Evolutionary conservation across 2,888 invertebrate genomes (phyloP).

Genomic region (Apomyelois bistriatella): DNA sequence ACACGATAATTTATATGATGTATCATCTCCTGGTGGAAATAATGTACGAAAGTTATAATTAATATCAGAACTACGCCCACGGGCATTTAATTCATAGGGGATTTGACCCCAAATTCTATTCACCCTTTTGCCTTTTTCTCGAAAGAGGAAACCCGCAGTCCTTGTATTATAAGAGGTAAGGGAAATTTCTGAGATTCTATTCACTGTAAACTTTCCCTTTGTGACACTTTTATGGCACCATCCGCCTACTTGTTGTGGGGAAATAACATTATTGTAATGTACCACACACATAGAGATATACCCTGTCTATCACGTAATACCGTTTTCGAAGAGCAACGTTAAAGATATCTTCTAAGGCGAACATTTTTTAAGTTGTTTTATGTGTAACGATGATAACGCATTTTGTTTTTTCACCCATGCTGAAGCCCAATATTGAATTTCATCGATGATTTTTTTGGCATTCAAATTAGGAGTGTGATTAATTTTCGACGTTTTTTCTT

Average conservation of each 20-base stretch:
- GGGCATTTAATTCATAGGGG: conserved; percentile 13
- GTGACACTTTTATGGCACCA: conserved; percentile 21
- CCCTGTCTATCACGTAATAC: no score
- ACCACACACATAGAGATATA: no score
- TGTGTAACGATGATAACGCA: no score
- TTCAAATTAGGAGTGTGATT: no score
- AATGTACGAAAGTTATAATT: conserved; percentile 17
- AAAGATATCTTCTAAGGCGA: no score
- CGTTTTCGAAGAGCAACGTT: no score
- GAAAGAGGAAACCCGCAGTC: conserved; percentile 31
- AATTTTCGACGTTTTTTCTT: no score
- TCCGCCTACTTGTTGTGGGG: conserved; percentile 7
- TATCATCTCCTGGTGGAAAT: neutral
- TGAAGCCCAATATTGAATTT: no score
- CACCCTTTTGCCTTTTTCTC: conserved; percentile 31
- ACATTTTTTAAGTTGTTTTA: no score
- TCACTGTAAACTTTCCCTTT: conserved; percentile 25
- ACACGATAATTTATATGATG: neutral
- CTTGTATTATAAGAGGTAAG: conserved; percentile 31
- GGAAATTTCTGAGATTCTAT: conserved; percentile 32
- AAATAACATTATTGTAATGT: neutral
- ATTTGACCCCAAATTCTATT: conserved; percentile 17
- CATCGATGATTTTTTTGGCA: no score
- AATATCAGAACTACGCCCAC: conserved; percentile 16
- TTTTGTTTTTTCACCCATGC: no score